Evolutionary conservation across 2,113 vertebrate genomes (phyloP).

Genomic region (Oryzias javanicus): DNA sequence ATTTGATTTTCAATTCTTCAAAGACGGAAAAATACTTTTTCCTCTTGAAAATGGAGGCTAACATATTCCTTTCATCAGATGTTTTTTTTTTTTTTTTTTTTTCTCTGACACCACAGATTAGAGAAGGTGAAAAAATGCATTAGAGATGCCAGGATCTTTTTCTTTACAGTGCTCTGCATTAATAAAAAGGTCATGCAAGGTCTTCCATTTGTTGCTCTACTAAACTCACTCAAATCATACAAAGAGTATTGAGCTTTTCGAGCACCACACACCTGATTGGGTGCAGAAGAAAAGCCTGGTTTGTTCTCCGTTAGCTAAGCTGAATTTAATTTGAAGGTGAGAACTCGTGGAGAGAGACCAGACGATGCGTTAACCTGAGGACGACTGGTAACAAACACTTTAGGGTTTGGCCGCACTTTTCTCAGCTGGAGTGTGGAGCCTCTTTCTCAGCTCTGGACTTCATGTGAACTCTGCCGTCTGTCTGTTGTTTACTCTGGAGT

Average conservation of each 20-base stretch:
- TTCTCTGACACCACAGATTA: constrained; percentile 69
- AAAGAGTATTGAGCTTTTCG: constrained; percentile 15
- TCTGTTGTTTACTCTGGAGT: constrained; percentile 71
- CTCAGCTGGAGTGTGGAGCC: constrained; percentile 51
- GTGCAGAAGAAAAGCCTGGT: not conserved
- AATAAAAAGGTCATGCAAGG: constrained; percentile 42
- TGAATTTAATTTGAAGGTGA: constrained; percentile 14
- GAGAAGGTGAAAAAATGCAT: constrained; percentile 46
- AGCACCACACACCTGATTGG: constrained; percentile 5
- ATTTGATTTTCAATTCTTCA: constrained; percentile 60
- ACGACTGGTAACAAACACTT: constrained; percentile 46
- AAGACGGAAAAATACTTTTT: constrained; percentile 34
- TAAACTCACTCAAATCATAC: constrained; percentile 13
- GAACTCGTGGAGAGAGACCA: not conserved
- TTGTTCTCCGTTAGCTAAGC: constrained; percentile 10
- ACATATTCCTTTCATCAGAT: constrained; percentile 64
- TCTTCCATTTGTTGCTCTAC: constrained; percentile 26
- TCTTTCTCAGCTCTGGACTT: constrained; percentile 50
- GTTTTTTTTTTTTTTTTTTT: constrained; percentile 56
- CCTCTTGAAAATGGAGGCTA: constrained; percentile 47
- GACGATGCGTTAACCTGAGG: not conserved
- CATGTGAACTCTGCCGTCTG: constrained; percentile 72
- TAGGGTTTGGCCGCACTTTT: constrained; percentile 45
- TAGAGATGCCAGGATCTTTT: constrained; percentile 42
- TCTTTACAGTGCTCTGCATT: constrained; percentile 37